Base-by-base conservation (phyloP, 2,888 invertebrate species). In the Agriopis leucophaearia region DNA sequence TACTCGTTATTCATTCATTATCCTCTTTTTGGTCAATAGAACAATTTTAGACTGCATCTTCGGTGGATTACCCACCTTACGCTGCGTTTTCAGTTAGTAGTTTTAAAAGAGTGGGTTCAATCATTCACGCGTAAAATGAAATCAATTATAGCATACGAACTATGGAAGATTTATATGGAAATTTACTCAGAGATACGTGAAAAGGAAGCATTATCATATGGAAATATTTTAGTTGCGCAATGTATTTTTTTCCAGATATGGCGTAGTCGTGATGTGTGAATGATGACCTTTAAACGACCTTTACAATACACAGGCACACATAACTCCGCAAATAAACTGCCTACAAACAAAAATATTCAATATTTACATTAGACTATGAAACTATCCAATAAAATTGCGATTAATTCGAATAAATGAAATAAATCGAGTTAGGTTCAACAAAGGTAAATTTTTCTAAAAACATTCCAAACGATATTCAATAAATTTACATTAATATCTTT, bases 401-500 rank as follows among this genome's bases (percentile, higher is more conserved):
- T 87, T 82, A 87, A 86, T 83, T 84, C 83, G 83, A 88, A 86
- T 87, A 87, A 87, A 58, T 83, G 85, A 92, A 92, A 90, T 78
- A 86, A 92, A 91, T 85, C 78, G 85, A 89, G 86, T 85, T 86
- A 88, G 85, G 82, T 88, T 90, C 84, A 94, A 94, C 94, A 86
- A 87, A 94, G 92, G 94, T 94, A 94, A 91, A 94, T 93, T 94
- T 93, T 90, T 94, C 94, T 94, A 94, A 93, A 55, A 93, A 94
- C 90, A 91, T 85, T 90, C 88, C 81, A 89, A 92, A 91, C 89
- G 84, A 90, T 91, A 90, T 83, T 83, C 80, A 85, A 83, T 85
- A 86, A 88, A 86, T 88, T 89, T 92, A 92, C 89, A 92, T 85
- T 85, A 83, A 81, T 88, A 89, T 91, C 81, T 88, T 92, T 89